Base-by-base conservation (phyloP, 2,888 invertebrate genomes). In the Heliconius ethilla region DNA sequence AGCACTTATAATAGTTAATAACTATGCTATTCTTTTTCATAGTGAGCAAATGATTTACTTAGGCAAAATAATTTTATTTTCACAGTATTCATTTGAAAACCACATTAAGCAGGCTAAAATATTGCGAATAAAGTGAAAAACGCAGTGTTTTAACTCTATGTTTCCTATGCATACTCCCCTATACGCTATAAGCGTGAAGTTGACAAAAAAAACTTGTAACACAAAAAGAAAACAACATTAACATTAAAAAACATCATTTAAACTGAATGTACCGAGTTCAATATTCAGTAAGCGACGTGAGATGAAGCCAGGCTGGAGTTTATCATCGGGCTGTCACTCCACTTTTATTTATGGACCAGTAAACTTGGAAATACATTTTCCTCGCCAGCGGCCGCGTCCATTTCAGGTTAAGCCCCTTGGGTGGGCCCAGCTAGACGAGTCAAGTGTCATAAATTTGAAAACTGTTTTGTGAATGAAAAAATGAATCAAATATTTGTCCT, bases 311-410 rank as follows among this genome's bases (percentile, higher is more conserved):
- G 88, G 89, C 87, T 86, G 85, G 87, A 92, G 92, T 93, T 93
- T 93, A 94, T 94, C 94, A 94, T 93, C 93, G 90, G 89, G 86
- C 91, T 91, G 94, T 94, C 94, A 94, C 93, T 94, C 92, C 88
- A 88, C 89, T 84, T 92, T 93, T 94, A 94, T 94, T 94, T 94
- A 94, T 94, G 92, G 90, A 88, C 90, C 92, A 93, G 94, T 94
- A 92, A 94, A 94, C 94, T 93, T 92, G 92, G 90, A 94, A 93
- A 94, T 94, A 93, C 93, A 94, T 94, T 92, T 93, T 93, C 90
- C 90, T 89, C 91, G 87, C 88, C 88, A 89, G 87, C 91, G 90
- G 89, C 89, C 90, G 89, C 92, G 93, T 93, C 94, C 92, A 92
- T 93, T 92, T 89, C 93, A 93, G 94, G 92, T 92, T 92, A 92